A percentile compares a stretch with the other conserved stretches of the same genome.
These are phyloP conservation scores for Chorisops tibialis DNA, from an alignment of 2,888 invertebrate species.

Conservation along the genomic window DNA sequence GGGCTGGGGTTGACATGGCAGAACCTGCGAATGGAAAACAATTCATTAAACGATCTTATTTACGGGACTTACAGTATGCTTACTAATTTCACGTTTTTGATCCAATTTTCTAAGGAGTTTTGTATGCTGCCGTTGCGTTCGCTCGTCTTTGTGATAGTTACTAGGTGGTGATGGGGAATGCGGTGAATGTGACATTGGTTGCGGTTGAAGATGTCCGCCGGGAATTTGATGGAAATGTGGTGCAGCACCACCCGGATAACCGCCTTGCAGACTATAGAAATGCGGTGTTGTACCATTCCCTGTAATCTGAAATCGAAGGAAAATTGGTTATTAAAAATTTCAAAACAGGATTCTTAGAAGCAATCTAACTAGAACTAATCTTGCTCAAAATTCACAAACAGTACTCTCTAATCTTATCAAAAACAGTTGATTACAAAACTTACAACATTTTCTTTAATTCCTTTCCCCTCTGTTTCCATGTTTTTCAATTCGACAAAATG, in stretches of 20 bases:
- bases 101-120: constrained; percentile 76
- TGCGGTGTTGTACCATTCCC: constrained; percentile 69
- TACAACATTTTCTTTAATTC: too few species aligned
- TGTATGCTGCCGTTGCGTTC: constrained; percentile 71
- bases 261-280: constrained; percentile 62
- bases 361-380: too few species aligned
- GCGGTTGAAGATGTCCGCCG: constrained; percentile 47
- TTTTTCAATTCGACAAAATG: too few species aligned
- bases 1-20: constrained; percentile 57
- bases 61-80: constrained; percentile 38
- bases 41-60: background rate
- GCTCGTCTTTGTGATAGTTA: constrained; percentile 70
- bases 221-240: constrained; percentile 47
- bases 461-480: too few species aligned
- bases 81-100: constrained; percentile 61
- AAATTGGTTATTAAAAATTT: too few species aligned
- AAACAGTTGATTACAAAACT: too few species aligned
- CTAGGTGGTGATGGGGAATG: constrained; percentile 65
- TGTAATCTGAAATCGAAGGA: constrained; percentile 57
- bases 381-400: too few species aligned
- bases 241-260: constrained; percentile 53
- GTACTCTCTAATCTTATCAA: too few species aligned
- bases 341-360: too few species aligned
- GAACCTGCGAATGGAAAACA: constrained; percentile 44
- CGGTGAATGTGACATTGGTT: constrained; percentile 60